Evolutionary conservation across 2,888 invertebrate genomes (phyloP), one percentile per base, ranked within the genome.

Genomic region (Metopia argyrocephala): DNA sequence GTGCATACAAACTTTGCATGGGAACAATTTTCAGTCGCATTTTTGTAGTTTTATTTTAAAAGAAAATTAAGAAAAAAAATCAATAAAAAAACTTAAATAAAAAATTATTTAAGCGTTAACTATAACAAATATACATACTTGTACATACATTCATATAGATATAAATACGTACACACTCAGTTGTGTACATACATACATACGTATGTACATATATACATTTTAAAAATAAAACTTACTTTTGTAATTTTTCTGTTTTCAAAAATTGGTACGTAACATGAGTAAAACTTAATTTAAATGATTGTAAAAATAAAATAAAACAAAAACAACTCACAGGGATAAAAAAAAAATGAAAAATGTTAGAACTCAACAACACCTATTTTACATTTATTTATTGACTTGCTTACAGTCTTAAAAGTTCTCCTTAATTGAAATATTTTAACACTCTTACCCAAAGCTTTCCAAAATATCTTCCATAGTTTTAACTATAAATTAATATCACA

Each of bases 391-490:
- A 27, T 2, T 12, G 38, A 6, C 15, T 12, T 15, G 38, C 38
- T 12, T n/a, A n/a, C 15, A 38, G 12, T 15, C 1, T 5, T 38
- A 38, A 12, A 12, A 15, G 9, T 38, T 38, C 38, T 38, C 1
- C 38, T 12, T 38, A 38, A 38, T 12, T 12, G 2, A 12, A 27
- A 15, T 18, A 56, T 56, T 57, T 52, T 27, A 61, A 31, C 15
- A 20, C 12, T 52, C 81, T 81, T 70, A 81, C 81, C 74, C 66
- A 65, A 70, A 48, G 9, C 25, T 74, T 23, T 74, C 57, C 15
- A 70, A 61, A 38, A 74, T 65, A 25, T 70, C 25, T 25, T 78
- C 78, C 78, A 81, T 81, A 45, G 23, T 28, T 6, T n/a, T 5
- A 46, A 61, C 12, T 18, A 45, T 18, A 15, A 38, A 23, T 54